A percentile compares a stretch with the other conserved stretches of the same genome.
Evolutionary conservation across 2,888 invertebrate genomes (phyloP).

Genomic region (Drosophila melanosoma): DNA sequence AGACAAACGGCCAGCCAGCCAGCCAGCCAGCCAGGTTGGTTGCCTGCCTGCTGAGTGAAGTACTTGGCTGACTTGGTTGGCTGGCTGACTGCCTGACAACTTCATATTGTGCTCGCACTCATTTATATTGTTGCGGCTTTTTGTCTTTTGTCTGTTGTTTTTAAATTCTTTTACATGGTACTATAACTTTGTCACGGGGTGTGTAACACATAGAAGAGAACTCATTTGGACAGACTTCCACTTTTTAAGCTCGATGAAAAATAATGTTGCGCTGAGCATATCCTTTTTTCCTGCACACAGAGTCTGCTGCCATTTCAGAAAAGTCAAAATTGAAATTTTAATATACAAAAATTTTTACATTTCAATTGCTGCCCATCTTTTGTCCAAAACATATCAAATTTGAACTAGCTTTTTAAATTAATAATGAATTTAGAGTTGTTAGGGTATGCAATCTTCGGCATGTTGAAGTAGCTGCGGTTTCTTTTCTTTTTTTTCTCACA

Average conservation of each 20-base stretch:
- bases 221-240: not conserved
- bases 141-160: constrained; percentile 13
- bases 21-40: constrained; percentile 5
- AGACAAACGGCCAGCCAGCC: constrained; percentile 33
- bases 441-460: not conserved
- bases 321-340: not conserved
- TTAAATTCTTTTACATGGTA: constrained; percentile 1
- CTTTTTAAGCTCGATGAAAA: not conserved
- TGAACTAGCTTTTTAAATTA: not conserved
- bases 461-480: not conserved
- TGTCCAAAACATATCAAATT: not conserved
- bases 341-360: not conserved
- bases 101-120: constrained; percentile 72
- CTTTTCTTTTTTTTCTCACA: constrained; percentile 25
- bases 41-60: constrained; percentile 40
- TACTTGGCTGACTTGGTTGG: constrained; percentile 37
- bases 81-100: constrained; percentile 66
- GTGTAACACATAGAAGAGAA: not conserved
- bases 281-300: not conserved
- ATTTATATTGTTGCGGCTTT: constrained; percentile 61
- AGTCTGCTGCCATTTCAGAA: not conserved
- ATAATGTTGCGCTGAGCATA: not conserved
- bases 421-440: not conserved
- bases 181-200: not conserved
- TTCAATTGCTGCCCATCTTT: not conserved